Evolutionary conservation across 2,888 invertebrate species (phyloP).

Genomic region (Xestobium rufovillosum): DNA sequence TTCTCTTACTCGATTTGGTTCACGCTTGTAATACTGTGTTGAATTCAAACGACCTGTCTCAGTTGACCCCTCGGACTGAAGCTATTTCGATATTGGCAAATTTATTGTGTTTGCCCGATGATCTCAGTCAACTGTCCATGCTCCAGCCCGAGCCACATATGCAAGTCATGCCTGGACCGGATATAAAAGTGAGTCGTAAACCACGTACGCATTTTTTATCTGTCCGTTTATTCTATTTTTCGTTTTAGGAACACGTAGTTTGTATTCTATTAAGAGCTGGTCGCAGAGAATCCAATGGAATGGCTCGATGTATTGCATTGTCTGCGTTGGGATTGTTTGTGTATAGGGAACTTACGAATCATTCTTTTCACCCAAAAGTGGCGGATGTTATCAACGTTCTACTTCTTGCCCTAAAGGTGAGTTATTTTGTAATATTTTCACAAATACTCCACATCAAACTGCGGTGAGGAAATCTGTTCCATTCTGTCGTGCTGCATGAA

Average conservation of each 20-base stretch:
- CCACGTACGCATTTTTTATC: constrained; percentile 5
- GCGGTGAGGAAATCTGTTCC: too few relatives aligned
- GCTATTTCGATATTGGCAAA: constrained; percentile 86
- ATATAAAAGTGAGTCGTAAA: constrained; percentile 57
- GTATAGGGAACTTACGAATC: constrained; percentile 57
- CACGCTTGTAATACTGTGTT: constrained; percentile 84
- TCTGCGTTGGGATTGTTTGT: constrained; percentile 74
- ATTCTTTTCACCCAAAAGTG: constrained; percentile 55
- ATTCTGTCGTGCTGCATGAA: too few relatives aligned
- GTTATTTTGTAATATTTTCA: constrained; percentile 18
- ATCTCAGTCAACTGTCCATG: constrained; percentile 49
- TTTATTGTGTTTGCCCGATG: constrained; percentile 71
- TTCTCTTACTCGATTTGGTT: constrained; percentile 81
- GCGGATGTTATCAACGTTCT: constrained; percentile 63
- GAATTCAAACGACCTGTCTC: constrained; percentile 68
- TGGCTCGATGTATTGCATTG: constrained; percentile 82
- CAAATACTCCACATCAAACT: too few relatives aligned
- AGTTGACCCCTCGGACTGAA: constrained; percentile 69
- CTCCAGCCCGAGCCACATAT: constrained; percentile 53
- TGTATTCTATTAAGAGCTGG: constrained; percentile 82
- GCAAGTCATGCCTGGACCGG: constrained; percentile 55
- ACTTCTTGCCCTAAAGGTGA: constrained; percentile 60
- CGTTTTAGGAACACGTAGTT: constrained; percentile 71
- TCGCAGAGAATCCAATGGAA: constrained; percentile 78
- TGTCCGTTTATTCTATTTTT: constrained; percentile 9